A percentile compares a stretch with the other conserved stretches of the same genome.
These are phyloP conservation scores for Ictalurus furcatus DNA, from an alignment of 2,113 vertebrate species.

Conservation along the genomic window DNA sequence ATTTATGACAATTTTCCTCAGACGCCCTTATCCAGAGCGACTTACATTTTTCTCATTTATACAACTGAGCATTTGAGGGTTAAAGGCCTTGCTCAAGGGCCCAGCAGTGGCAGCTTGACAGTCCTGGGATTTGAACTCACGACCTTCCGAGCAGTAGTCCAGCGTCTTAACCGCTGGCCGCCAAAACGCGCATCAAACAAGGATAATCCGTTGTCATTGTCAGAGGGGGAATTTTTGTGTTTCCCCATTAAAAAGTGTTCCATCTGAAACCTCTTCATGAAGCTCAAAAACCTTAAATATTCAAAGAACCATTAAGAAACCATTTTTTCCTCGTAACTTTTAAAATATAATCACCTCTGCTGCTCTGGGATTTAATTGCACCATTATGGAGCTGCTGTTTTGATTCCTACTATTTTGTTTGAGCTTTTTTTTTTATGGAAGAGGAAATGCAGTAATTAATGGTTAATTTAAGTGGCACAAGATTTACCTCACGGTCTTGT, in stretches of 20 bases:
- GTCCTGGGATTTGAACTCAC: too few relatives aligned
- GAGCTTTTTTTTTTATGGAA: conserved; percentile 3
- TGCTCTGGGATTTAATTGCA: conserved; percentile 51
- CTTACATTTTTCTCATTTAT: too few relatives aligned
- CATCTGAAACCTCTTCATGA: neutral
- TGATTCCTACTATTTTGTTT: conserved; percentile 50
- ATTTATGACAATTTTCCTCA: too few relatives aligned
- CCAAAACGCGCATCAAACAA: neutral
- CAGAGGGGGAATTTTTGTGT: neutral
- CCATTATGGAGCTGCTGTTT: conserved; percentile 58
- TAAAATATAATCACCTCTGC: neutral
- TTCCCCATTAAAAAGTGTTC: neutral
- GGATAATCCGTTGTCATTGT: neutral
- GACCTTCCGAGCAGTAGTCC: too few relatives aligned
- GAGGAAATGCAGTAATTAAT: conserved; percentile 20
- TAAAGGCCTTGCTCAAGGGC: too few relatives aligned
- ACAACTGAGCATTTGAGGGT: too few relatives aligned
- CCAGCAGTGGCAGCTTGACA: too few relatives aligned
- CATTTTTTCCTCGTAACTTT: neutral
- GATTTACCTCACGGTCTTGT: neutral
- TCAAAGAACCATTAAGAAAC: neutral
- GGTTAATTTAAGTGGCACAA: conserved; percentile 36
- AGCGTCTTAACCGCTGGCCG: too few relatives aligned
- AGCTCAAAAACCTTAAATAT: neutral
- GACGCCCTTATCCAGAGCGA: too few relatives aligned